Evolutionary conservation across 2,113 vertebrate species (phyloP).

Genomic region (rat (Rattus norvegicus)): DNA sequence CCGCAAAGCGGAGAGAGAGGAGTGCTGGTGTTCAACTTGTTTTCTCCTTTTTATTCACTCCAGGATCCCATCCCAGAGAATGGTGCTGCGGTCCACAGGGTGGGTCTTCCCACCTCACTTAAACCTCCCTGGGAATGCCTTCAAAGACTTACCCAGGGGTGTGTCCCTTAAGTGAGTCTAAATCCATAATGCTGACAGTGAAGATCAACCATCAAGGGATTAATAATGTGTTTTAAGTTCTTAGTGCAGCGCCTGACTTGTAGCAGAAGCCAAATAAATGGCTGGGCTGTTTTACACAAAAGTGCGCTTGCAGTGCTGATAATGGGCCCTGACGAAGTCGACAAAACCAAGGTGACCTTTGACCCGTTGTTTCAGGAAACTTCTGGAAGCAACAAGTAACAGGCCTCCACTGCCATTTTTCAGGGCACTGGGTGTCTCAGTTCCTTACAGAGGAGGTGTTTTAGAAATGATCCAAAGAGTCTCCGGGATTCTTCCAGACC

Average conservation of each 20-base stretch:
- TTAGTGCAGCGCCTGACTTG: neutral
- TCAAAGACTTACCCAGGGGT: neutral
- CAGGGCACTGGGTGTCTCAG: neutral
- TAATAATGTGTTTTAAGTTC: neutral
- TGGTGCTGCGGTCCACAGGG: neutral
- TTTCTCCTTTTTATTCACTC: neutral
- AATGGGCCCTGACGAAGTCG: neutral
- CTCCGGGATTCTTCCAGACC: neutral
- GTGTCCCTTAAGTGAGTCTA: neutral
- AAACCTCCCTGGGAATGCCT: neutral
- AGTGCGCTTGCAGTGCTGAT: neutral
- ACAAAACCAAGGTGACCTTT: neutral
- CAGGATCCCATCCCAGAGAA: neutral
- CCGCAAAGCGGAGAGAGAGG: neutral
- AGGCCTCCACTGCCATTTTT: neutral
- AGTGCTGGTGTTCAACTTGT: neutral
- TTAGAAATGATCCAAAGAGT: neutral
- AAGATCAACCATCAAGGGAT: neutral
- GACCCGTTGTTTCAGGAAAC: neutral
- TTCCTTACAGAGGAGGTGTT: neutral
- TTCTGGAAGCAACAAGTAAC: neutral
- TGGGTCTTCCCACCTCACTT: too few species aligned
- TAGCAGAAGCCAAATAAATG: neutral
- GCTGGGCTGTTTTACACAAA: neutral
- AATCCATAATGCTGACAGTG: neutral